A percentile compares a stretch with the other conserved stretches of the same genome.
Evolutionary conservation across 2,113 vertebrate species (phyloP).

Genomic region (Nibea albiflora): DNA sequence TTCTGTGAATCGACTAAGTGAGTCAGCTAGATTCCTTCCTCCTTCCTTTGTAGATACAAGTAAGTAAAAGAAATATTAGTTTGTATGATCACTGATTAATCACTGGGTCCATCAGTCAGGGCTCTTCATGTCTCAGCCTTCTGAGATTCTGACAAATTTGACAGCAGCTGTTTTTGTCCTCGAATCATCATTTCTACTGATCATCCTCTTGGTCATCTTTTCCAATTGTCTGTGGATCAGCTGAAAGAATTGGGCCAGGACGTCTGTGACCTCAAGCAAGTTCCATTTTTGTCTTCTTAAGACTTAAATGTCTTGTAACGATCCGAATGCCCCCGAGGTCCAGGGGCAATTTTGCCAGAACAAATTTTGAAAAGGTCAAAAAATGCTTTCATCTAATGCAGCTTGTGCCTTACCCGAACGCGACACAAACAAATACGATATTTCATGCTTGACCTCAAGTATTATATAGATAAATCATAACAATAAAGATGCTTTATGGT

Average conservation of each 20-base stretch:
- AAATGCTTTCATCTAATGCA: neutral
- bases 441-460: neutral
- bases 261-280: neutral
- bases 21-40: too few relatives aligned
- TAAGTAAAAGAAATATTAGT: too few relatives aligned
- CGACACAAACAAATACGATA: neutral
- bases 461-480: too few relatives aligned
- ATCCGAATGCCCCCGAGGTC: neutral
- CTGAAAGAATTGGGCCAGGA: neutral
- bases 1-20: neutral
- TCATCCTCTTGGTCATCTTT: neutral
- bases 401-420: neutral
- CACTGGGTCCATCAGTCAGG: too few relatives aligned
- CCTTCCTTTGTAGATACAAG: too few relatives aligned
- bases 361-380: neutral
- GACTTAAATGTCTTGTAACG: neutral
- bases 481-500: neutral
- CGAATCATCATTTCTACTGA: neutral
- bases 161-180: neutral
- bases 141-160: neutral
- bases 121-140: too few relatives aligned
- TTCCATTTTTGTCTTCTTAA: slow-evolving; percentile 1
- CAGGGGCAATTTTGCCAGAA: neutral
- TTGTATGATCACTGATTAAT: too few relatives aligned
- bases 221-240: neutral